Evolutionary conservation across 2,888 invertebrate species (phyloP).

Genomic region (Hesperia comma): DNA sequence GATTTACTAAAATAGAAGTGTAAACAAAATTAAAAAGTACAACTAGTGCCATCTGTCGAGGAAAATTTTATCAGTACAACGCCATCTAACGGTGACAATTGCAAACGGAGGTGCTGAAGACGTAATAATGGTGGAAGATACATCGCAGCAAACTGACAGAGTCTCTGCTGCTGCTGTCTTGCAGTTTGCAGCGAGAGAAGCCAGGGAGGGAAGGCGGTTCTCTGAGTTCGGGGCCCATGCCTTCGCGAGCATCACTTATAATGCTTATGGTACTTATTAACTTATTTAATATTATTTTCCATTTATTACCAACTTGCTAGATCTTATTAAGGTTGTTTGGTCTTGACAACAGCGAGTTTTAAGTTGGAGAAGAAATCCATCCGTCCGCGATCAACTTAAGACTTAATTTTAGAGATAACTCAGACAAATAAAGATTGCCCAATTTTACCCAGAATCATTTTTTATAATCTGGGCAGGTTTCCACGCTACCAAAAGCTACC

Average conservation of each 20-base stretch:
- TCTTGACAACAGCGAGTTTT: too few species aligned
- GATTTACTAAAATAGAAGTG: too few species aligned
- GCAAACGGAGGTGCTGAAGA: slow-evolving; percentile 39
- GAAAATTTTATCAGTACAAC: neutral
- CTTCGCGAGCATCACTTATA: slow-evolving; percentile 73
- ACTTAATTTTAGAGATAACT: too few species aligned
- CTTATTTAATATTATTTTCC: neutral
- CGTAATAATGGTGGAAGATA: slow-evolving; percentile 70
- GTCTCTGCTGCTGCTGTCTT: slow-evolving; percentile 76
- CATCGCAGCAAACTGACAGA: slow-evolving; percentile 57
- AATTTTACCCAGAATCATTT: too few species aligned
- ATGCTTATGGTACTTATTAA: slow-evolving; percentile 70
- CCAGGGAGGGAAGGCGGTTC: slow-evolving; percentile 70
- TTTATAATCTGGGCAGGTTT: too few species aligned
- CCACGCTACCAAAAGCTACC: too few species aligned
- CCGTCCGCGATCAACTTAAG: too few species aligned
- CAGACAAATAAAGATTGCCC: too few species aligned
- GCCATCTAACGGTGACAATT: slow-evolving; percentile 39
- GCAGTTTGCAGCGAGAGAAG: slow-evolving; percentile 75
- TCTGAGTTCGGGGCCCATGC: slow-evolving; percentile 77
- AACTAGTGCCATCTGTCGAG: slow-evolving; percentile 44
- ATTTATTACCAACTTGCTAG: too few species aligned
- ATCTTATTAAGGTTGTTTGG: too few species aligned
- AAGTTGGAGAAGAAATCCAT: too few species aligned
- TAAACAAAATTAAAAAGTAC: slow-evolving; percentile 11